Base-by-base conservation (phyloP, 2,113 vertebrate species). In the Pimephales promelas region DNA sequence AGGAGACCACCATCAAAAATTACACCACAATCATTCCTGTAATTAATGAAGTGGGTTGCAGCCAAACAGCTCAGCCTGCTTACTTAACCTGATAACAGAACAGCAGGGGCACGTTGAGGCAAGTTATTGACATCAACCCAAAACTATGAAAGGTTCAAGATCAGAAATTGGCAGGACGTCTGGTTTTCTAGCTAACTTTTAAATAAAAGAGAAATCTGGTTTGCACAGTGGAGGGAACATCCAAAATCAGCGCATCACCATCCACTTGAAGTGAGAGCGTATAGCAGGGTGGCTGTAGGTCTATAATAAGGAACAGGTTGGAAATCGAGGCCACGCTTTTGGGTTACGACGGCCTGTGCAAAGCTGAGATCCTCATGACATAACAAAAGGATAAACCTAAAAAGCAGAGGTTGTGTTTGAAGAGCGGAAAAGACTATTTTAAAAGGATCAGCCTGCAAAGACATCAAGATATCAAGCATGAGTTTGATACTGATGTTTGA, bases 261-360 rank as follows among this genome's bases (percentile, higher is more conserved):
- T 64, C 26, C 5, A 31, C 13, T 16, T 64, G 5, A 64, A 72
- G 36, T 22, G 6, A 14, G 13, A 78, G 26, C 10, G 0, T 31
- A 7, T 13, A n/a, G 73, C 22, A 78, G 34, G 20, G 11, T 43
- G 22, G 14, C 74, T 18, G 75, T 18, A 45, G 75, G 14, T 45
- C 75, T 78, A 61, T 57, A 77, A 40, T 77, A 56, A 78, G 56
- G 75, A 78, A 45, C 36, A 28, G 75, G 56, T 18, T 14, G 1
- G 22, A 78, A 61, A 78, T 61, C 40, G 8, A 78, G 75, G 56
- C n/a, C 75, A 78, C 1, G 8, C 56, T 78, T 78, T 45, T 61
- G 56, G 75, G 56, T 78, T 43, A 61, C 34, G 22, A n/a, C 20
- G 28, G 18, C 54, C 52, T 40, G 54, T 43, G 74, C 73, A 75